Base-by-base conservation (phyloP, 2,888 invertebrate genomes). In the Pyrocoelia pectoralis region DNA sequence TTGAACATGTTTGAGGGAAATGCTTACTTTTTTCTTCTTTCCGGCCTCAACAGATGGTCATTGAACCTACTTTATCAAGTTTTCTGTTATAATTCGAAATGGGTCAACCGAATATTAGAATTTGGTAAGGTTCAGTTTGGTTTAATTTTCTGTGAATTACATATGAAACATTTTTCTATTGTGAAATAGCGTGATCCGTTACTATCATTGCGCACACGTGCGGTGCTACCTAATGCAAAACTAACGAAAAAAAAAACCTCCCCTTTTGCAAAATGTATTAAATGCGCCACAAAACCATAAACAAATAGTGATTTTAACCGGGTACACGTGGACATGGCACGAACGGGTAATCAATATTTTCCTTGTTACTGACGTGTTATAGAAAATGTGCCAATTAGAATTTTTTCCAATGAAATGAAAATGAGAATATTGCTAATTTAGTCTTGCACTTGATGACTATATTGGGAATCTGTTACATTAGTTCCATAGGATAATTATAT, bases 401-500 rank as follows among this genome's bases (percentile, higher is more conserved):
- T 33, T 33, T n/a, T n/a, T 33, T 33, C 33, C 33, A 33, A 6
- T n/a, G 33, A 33, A 33, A n/a, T 8, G 33, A 33, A 6, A 33
- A 33, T n/a, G 9, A 8, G 9, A 15, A 43, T 15, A 13, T 17
- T 12, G 14, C 14, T 15, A 43, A 15, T 15, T 14, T 43, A 6
- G 10, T n/a, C 3, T n/a, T 2, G 2, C 33, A 33, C 8, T 33
- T 33, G 8, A 33, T 33, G 33, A n/a, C 8, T 33, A 33, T n/a
- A n/a, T 33, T 33, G 2, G 9, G n/a, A 33, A 33, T 10, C 33
- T n/a, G 33, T 33, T 33, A 33, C 33, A 6, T n/a, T 3, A 18
- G 33, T 55, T 60, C 54, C 40, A 58, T 63, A 54, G 58, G 58
- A 49, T 55, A 58, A 57, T 56, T 51, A 63, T 63, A 41, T 46